Conservation (phyloP, 2,113 vertebrate species). For the Calyptomena viridis region DNA sequence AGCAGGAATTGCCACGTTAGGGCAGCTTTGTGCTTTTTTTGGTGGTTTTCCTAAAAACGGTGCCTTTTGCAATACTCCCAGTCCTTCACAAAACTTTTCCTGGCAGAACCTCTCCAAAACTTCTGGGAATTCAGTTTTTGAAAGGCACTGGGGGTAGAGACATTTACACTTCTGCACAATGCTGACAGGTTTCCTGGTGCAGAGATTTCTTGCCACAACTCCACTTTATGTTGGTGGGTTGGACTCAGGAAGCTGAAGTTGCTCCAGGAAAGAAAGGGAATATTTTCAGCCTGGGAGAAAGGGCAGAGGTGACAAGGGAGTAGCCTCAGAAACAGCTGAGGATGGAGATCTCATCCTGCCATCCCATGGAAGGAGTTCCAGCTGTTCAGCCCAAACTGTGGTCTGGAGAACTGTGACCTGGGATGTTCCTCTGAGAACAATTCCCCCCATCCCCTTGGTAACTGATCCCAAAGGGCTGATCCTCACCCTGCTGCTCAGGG, state of each 20-base stretch:
- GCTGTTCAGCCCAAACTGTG: not conserved
- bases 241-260: not conserved
- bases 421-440: not conserved
- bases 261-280: not conserved
- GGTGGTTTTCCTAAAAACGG: not conserved
- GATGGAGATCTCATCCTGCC: not conserved
- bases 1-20: not conserved
- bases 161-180: rapidly evolving
- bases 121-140: constrained; percentile 6
- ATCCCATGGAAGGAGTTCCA: not conserved
- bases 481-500: not conserved
- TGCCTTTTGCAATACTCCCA: constrained; percentile 2
- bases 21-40: not conserved
- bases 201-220: not conserved
- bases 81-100: not conserved
- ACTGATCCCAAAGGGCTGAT: not conserved
- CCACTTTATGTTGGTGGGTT: not conserved
- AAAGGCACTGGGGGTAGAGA: not conserved
- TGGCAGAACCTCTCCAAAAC: not conserved
- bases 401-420: not conserved
- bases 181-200: not conserved
- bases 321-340: rapidly evolving
- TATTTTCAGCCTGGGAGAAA: not conserved
- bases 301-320: not conserved
- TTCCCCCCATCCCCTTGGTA: not conserved